phyloP scores from a whole-genome alignment of 1,140 invertebrate species.

The Drosophila auraria region DNA sequence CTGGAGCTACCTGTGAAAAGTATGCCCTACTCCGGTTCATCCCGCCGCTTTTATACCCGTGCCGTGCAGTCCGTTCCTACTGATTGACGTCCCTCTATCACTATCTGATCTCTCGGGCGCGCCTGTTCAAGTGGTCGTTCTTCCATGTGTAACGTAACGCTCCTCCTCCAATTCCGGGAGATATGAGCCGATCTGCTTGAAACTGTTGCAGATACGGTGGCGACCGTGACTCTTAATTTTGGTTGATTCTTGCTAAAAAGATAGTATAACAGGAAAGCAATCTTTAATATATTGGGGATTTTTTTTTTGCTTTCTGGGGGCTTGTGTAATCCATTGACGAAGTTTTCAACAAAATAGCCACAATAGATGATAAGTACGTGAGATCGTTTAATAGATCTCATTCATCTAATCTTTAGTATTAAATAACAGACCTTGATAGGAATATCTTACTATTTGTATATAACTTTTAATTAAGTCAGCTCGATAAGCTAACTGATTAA shows the following conservation, averaged over 20 bases:
- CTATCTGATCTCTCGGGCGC: slow-evolving; percentile 38
- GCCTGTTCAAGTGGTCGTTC: slow-evolving; percentile 41
- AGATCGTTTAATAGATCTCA: neutral
- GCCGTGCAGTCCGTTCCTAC: neutral
- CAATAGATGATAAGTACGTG: neutral
- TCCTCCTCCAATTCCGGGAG: slow-evolving; percentile 31
- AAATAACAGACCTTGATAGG: slow-evolving; percentile 1
- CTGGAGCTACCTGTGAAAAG: slow-evolving; percentile 44
- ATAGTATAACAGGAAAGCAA: slow-evolving; percentile 27
- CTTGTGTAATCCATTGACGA: slow-evolving; percentile 4
- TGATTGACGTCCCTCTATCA: slow-evolving; percentile 19
- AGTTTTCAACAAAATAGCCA: neutral
- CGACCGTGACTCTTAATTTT: slow-evolving; percentile 14
- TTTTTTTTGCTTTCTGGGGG: neutral
- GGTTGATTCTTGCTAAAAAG: neutral
- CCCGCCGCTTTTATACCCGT: slow-evolving; percentile 44
- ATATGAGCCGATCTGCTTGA: slow-evolving; percentile 52
- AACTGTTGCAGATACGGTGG: slow-evolving; percentile 23
- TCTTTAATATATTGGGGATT: slow-evolving; percentile 5
- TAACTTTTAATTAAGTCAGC: neutral
- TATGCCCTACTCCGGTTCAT: slow-evolving; percentile 20
- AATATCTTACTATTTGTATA: neutral
- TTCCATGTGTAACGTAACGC: slow-evolving; percentile 32
- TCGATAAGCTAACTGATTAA: neutral
- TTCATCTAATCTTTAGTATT: slow-evolving; percentile 10